Conservation (phyloP, 2,797 vertebrate genomes). For the Coilia nasus region DNA sequence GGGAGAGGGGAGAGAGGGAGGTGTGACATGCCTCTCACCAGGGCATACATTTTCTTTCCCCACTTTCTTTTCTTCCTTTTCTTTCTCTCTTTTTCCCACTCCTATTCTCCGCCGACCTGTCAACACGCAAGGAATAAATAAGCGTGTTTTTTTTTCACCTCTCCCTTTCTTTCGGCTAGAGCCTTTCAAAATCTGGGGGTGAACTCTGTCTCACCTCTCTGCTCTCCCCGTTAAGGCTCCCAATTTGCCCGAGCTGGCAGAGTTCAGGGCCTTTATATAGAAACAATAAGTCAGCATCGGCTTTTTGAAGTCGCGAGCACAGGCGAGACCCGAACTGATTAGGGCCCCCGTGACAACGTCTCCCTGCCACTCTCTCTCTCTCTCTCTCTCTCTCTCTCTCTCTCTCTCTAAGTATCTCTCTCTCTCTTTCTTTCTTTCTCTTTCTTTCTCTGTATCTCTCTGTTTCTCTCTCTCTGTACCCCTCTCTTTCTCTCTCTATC, state of each 20-base stretch:
- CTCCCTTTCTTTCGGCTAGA: background rate
- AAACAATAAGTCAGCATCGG: conserved; percentile 21
- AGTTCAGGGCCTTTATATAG: conserved; percentile 21
- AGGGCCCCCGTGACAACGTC: conserved; percentile 36
- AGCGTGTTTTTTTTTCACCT: background rate
- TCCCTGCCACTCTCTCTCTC: conserved; percentile 29
- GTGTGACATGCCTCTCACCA: conserved; percentile 13
- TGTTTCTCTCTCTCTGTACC: background rate
- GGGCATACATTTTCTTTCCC: conserved; percentile 1
- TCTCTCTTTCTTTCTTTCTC: background rate
- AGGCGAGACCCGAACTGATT: background rate
- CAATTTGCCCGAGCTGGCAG: conserved; percentile 30
- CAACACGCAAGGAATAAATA: conserved; percentile 18
- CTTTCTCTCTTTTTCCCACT: background rate
- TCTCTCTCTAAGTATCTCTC: background rate
- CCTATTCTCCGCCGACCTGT: background rate
- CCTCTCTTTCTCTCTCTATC: background rate
- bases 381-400: background rate
- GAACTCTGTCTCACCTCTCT: conserved; percentile 73
- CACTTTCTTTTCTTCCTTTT: background rate
- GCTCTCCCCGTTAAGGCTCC: conserved; percentile 51
- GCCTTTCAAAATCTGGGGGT: conserved; percentile 64
- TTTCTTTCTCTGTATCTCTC: background rate
- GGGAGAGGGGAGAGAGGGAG: background rate
- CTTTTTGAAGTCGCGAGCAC: background rate